Base-by-base conservation (phyloP, 2,888 invertebrate genomes). In the Patella ulyssiponensis region DNA sequence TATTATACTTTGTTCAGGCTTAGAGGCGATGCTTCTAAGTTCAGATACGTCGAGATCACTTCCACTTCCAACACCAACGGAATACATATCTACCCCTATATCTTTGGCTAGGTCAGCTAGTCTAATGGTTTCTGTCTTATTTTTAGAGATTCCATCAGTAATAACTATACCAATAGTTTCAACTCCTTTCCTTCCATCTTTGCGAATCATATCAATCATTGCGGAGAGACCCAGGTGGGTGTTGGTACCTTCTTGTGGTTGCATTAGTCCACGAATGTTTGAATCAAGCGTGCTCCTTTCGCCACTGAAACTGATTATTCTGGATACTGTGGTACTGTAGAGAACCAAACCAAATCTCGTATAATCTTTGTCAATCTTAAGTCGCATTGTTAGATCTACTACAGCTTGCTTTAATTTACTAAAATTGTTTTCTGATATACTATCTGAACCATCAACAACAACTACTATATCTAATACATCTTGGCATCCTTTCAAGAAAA, bases 21-120 rank as follows among this genome's bases (percentile, higher is more conserved):
- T 33, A 0, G 84, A 83, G 20, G 64, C 64, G 12, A 64, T 64
- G 4, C 4, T 64, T 23, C 23, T 2, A 7, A 64, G 64, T 64
- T 64, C 64, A 12, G n/a, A 11, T 12, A 1, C 23, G 23, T 23
- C 23, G 64, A 64, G 20, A 11, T 64, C 12, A 9, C 9, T 20
- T 3, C 64, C 23, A 23, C 3, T 64, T 64, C 64, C 64, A 20
- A 64, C 23, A 5, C 92, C 92, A 3, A 92, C 89, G 4, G 64
- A 64, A 64, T 23, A 64, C 64, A 64, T 64, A 14, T 64, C 23
- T 20, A 64, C 23, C 23, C 23, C 64, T 64, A 14, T 20, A 2
- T 4, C 11, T 11, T 23, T 14, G 20, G 64, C 20, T 15, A 23
- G 20, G 14, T 23, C 11, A 64, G 64, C 64, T 12, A 23, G 20